Conservation (phyloP, 2,113 vertebrate species). For the Numida meleagris region DNA sequence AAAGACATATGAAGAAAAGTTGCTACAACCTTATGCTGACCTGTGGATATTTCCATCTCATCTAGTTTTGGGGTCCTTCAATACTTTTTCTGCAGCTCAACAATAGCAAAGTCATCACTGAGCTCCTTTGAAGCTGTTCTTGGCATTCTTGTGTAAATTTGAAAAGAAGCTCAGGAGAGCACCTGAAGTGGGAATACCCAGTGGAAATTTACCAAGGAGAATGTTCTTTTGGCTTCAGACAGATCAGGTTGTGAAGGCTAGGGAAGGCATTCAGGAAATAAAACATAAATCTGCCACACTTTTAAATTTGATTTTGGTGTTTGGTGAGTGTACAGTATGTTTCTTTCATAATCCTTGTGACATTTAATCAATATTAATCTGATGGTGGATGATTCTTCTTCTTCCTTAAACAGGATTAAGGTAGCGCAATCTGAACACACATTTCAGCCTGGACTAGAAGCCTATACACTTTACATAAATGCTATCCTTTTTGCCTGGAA, state of each 20-base stretch:
- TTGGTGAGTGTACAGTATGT: slow-evolving; percentile 61
- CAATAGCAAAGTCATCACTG: not conserved
- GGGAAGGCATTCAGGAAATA: slow-evolving; percentile 44
- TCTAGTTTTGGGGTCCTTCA: slow-evolving; percentile 9
- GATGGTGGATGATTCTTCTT: slow-evolving; percentile 63
- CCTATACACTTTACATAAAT: slow-evolving; percentile 68
- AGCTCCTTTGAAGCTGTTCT: slow-evolving; percentile 12
- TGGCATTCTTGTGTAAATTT: slow-evolving; percentile 8
- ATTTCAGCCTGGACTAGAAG: slow-evolving; percentile 61
- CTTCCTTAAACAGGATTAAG: slow-evolving; percentile 74
- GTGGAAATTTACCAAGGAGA: slow-evolving; percentile 50
- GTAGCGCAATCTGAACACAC: slow-evolving; percentile 58
- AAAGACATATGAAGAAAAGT: not conserved
- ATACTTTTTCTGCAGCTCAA: slow-evolving; percentile 12
- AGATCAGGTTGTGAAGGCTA: slow-evolving; percentile 59
- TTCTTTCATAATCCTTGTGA: slow-evolving; percentile 71
- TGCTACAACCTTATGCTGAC: not conserved
- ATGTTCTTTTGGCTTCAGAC: slow-evolving; percentile 47
- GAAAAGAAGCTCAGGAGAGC: slow-evolving; percentile 22
- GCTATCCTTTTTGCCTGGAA: slow-evolving; percentile 56
- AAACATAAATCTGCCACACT: slow-evolving; percentile 64
- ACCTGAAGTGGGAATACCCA: slow-evolving; percentile 59
- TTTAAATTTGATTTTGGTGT: slow-evolving; percentile 62
- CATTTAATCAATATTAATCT: slow-evolving; percentile 79
- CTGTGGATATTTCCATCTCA: slow-evolving; percentile 14